Conservation (phyloP, 2,113 vertebrate genomes). For the Picathartes gymnocephalus region DNA sequence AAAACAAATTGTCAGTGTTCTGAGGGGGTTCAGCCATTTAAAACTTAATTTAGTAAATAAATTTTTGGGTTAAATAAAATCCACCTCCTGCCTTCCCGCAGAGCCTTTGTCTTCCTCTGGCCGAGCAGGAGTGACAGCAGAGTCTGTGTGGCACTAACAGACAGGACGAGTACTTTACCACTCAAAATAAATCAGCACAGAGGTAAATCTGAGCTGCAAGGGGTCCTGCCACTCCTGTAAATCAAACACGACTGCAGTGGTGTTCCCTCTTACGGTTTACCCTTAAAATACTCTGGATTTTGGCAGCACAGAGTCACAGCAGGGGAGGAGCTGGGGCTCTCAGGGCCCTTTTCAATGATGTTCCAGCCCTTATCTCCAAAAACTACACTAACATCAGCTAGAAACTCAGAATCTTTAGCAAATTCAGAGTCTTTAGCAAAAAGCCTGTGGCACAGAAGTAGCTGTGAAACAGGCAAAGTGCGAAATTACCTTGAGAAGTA, state of each 20-base stretch:
- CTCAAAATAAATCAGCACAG: background rate
- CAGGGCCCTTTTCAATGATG: background rate
- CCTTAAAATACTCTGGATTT: background rate
- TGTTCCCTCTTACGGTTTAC: background rate
- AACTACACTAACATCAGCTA: background rate
- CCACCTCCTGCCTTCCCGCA: background rate
- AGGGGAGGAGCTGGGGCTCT: background rate
- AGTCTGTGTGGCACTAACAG: constrained; percentile 11
- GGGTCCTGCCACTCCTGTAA: constrained; percentile 7
- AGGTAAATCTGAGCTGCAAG: constrained; percentile 5
- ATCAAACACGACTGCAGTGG: background rate
- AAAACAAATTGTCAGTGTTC: background rate
- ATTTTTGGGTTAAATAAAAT: background rate
- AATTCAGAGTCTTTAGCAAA: background rate
- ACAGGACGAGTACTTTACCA: constrained; percentile 6
- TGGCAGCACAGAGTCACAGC: background rate
- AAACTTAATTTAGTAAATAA: background rate
- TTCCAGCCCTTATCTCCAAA: background rate
- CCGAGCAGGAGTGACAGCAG: background rate
- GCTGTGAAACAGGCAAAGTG: background rate
- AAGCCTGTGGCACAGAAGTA: background rate
- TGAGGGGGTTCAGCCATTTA: background rate
- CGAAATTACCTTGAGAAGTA: background rate
- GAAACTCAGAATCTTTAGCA: background rate
- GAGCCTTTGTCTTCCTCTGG: background rate